Conservation (phyloP, 2,888 invertebrate genomes). For the Drosophila limbata region DNA sequence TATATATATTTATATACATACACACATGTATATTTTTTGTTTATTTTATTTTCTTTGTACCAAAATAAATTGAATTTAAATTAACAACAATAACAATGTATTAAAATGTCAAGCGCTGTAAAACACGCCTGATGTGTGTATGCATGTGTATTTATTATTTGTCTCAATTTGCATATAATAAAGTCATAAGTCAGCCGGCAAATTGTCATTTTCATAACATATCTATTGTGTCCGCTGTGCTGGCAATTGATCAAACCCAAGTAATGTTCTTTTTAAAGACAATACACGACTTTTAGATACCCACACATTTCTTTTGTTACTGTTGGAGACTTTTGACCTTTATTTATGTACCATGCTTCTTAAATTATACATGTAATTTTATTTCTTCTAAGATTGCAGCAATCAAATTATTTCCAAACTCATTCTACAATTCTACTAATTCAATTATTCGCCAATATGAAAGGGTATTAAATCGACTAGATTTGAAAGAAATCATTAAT, state of each 20-base stretch:
- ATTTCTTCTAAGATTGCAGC: background rate
- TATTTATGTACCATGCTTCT: background rate
- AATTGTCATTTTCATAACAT: conserved; percentile 72
- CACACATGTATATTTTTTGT: conserved; percentile 8
- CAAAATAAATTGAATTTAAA: conserved; percentile 59
- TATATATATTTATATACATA: conserved; percentile 5
- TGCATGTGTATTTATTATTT: conserved; percentile 42
- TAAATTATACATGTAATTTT: background rate
- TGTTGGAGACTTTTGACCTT: background rate
- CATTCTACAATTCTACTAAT: background rate
- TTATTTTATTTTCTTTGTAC: conserved; percentile 14
- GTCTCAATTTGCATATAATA: conserved; percentile 75
- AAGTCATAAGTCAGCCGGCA: conserved; percentile 71
- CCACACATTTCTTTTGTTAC: background rate
- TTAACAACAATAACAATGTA: conserved; percentile 60
- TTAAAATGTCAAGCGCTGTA: conserved; percentile 61
- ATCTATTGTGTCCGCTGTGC: conserved; percentile 51
- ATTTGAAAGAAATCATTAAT: background rate
- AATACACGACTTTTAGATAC: conserved; percentile 36
- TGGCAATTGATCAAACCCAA: conserved; percentile 37
- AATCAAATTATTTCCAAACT: too few relatives aligned
- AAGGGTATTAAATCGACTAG: conserved; percentile 15
- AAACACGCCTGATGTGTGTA: conserved; percentile 13
- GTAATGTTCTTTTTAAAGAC: background rate
- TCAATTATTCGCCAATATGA: background rate